phyloP scores from a whole-genome alignment of 2,797 vertebrate genomes.

The Poecilia gillii region DNA sequence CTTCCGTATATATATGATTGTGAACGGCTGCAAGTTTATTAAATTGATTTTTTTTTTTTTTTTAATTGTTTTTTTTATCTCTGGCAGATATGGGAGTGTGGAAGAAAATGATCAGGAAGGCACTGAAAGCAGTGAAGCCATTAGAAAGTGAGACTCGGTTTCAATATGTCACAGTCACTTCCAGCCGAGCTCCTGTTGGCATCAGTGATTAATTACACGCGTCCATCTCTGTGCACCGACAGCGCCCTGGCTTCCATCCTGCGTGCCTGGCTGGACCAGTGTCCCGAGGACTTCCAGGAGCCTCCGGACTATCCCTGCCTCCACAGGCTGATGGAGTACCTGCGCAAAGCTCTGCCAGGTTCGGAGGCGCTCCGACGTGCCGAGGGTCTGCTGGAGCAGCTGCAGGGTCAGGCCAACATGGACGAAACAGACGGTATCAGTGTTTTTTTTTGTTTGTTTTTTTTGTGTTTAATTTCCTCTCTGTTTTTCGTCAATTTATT shows the following conservation, averaged over 20 bases:
- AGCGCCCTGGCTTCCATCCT: constrained; percentile 91
- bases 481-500: not conserved
- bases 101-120: constrained; percentile 64
- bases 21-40: not conserved
- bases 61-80: not conserved
- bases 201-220: not conserved
- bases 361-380: constrained; percentile 89
- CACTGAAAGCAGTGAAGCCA: constrained; percentile 73
- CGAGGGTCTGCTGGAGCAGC: constrained; percentile 87
- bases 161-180: not conserved
- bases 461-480: not conserved
- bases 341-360: constrained; percentile 84
- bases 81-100: constrained; percentile 76
- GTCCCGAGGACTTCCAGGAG: constrained; percentile 93
- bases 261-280: constrained; percentile 93
- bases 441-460: not conserved
- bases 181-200: not conserved
- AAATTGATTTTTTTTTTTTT: not conserved
- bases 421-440: constrained; percentile 83
- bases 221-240: not conserved
- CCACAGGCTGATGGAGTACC: constrained; percentile 86
- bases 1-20: accelerated
- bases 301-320: constrained; percentile 86
- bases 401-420: constrained; percentile 81
- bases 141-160: constrained; percentile 79